A percentile compares a stretch with the other conserved stretches of the same genome.
phyloP scores from a whole-genome alignment of 2,113 vertebrate genomes.

The Nanorana parkeri region DNA sequence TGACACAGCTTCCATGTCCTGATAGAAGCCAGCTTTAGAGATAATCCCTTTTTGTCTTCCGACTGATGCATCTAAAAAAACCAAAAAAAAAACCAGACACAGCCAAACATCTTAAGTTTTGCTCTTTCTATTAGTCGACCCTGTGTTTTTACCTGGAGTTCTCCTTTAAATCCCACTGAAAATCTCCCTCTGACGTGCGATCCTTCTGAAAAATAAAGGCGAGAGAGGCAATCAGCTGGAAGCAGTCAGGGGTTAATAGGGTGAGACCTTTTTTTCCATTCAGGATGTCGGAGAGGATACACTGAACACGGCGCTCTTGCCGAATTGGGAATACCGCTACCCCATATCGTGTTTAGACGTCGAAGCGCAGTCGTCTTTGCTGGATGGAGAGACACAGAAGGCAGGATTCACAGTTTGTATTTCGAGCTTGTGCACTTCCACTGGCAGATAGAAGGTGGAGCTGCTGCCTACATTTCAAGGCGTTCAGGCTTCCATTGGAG shows the following conservation, averaged over 20 bases:
- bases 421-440: constrained; percentile 39
- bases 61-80: too few species aligned
- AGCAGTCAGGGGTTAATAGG: constrained; percentile 12
- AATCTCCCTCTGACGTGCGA: too few species aligned
- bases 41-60: too few species aligned
- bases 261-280: not conserved
- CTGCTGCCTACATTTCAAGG: constrained; percentile 44
- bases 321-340: not conserved
- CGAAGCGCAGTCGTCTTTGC: not conserved
- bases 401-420: not conserved
- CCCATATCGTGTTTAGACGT: not conserved
- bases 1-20: too few species aligned
- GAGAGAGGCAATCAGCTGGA: not conserved
- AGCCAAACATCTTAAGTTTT: too few species aligned
- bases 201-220: too few species aligned
- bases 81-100: too few species aligned
- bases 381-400: not conserved
- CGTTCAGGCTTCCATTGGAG: constrained; percentile 5
- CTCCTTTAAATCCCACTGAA: too few species aligned
- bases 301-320: not conserved
- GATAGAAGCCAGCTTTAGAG: too few species aligned
- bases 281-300: not conserved
- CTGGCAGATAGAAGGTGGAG: constrained; percentile 49
- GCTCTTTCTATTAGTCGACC: too few species aligned
- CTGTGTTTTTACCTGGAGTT: too few species aligned